These are phyloP conservation scores for Drosophila formosana DNA, from an alignment of 2,888 invertebrate species.

Conservation along the genomic window DNA sequence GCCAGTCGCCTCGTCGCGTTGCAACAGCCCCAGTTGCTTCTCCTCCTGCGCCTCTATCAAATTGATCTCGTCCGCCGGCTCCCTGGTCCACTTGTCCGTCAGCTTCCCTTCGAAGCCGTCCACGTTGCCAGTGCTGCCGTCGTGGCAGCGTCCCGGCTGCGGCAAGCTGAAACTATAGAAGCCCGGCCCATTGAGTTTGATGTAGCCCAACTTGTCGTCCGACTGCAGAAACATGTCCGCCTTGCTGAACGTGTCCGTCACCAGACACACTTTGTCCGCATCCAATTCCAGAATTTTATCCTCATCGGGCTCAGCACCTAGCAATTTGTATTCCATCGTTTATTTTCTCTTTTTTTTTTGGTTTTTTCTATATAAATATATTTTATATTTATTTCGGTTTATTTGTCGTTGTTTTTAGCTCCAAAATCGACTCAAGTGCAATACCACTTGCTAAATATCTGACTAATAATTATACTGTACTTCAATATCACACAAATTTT, in stretches of 20 bases:
- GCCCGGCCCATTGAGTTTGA: conserved; percentile 31
- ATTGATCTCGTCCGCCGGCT: conserved; percentile 20
- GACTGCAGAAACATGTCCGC: conserved; percentile 34
- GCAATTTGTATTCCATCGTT: conserved; percentile 17
- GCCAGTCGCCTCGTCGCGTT: conserved; percentile 40
- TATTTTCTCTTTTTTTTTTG: background rate
- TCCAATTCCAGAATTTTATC: conserved; percentile 7
- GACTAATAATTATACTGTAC: background rate
- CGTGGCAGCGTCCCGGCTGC: background rate
- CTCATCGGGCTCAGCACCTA: background rate
- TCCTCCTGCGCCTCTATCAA: conserved; percentile 5
- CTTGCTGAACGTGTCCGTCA: conserved; percentile 39
- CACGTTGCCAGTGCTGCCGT: background rate
- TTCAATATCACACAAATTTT: conserved; percentile 1
- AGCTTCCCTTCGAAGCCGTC: background rate
- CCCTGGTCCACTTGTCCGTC: conserved; percentile 29
- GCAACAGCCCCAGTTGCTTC: conserved; percentile 22
- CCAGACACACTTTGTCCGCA: conserved; percentile 7
- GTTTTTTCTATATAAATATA: background rate
- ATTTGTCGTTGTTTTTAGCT: background rate
- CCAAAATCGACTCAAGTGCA: background rate
- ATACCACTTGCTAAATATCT: background rate
- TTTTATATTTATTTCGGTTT: background rate
- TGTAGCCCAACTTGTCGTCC: conserved; percentile 23
- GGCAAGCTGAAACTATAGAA: conserved; percentile 47